phyloP scores from a whole-genome alignment of 2,113 vertebrate species.

The Apeltes quadracus region DNA sequence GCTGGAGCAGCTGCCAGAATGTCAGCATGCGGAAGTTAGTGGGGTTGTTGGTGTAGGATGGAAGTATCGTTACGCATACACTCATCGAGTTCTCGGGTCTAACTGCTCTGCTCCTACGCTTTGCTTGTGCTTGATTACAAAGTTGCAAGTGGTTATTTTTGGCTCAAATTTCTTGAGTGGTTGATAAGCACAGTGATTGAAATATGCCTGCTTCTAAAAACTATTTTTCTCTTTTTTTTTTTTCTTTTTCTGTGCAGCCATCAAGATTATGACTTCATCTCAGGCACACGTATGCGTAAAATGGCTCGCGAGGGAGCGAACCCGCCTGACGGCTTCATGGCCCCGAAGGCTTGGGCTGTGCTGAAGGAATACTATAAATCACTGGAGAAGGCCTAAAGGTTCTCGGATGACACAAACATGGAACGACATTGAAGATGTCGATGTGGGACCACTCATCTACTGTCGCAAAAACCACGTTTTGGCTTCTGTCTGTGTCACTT shows the following conservation, averaged over 20 bases:
- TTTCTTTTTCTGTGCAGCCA: slow-evolving; percentile 76
- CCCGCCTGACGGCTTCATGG: slow-evolving; percentile 97
- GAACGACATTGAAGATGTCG: slow-evolving; percentile 14
- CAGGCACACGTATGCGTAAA: slow-evolving; percentile 96
- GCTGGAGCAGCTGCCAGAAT: slow-evolving; percentile 31
- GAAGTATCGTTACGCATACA: not conserved
- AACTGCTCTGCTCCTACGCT: slow-evolving; percentile 1
- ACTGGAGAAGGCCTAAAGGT: slow-evolving; percentile 88
- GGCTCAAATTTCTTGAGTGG: not conserved
- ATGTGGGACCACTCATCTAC: slow-evolving; percentile 65
- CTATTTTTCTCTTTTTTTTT: not conserved
- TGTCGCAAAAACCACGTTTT: slow-evolving; percentile 49
- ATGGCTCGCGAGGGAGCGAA: slow-evolving; percentile 94
- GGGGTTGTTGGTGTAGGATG: no score
- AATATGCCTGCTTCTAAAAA: slow-evolving; percentile 11
- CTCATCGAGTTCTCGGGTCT: not conserved
- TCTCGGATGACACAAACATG: not conserved
- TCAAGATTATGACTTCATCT: slow-evolving; percentile 98
- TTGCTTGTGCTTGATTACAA: slow-evolving; percentile 5
- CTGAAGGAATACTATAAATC: slow-evolving; percentile 94
- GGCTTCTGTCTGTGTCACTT: slow-evolving; percentile 70
- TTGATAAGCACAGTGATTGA: slow-evolving; percentile 37
- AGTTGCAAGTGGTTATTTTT: slow-evolving; percentile 27
- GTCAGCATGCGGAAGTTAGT: slow-evolving; percentile 13
- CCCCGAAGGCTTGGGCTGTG: slow-evolving; percentile 92